Evolutionary conservation across 2,888 invertebrate genomes (phyloP), one percentile per base, ranked within the genome.

Genomic region (Taenaris catops): DNA sequence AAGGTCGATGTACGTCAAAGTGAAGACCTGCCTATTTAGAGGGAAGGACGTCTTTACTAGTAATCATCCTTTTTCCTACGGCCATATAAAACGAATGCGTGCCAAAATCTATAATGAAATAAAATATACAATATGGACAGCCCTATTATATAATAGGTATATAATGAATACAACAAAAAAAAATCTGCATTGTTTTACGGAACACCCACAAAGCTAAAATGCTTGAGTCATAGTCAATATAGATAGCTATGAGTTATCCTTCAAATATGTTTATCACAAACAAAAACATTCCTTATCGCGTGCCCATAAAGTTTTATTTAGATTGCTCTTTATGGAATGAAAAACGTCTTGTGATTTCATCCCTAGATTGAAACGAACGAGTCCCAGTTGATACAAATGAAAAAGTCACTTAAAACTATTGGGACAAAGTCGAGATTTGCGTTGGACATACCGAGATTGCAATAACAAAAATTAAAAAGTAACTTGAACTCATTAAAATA

Each of bases 211-310:
- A 27, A 23, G 28, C 24, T 8, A 25, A 8, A 10, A n/a, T n/a
- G n/a, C n/a, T 34, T 41, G 41, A 38, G 18, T 42, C 38, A 38
- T 11, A 19, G 20, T 23, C n/a, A 24, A 31, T 24, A 25, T 26
- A 12, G 9, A 23, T 32, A 34, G n/a, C n/a, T n/a, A n/a, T 35
- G 34, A 35, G 34, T 28, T 27, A 32, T 19, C n/a, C 12, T 11
- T 19, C 24, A 23, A 31, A 21, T 11, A 24, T 18, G 8, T 18
- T 8, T 3, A 16, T 7, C 23, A 11, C 12, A 37, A 16, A 25
- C 26, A 8, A 32, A 32, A 37, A 32, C 21, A 17, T 8, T 18
- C 34, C 27, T 32, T 41, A 41, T 53, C 48, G 46, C 43, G 34
- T 27, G 37, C 36, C 26, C 29, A 26, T 37, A 34, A 34, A 18